phyloP scores from a whole-genome alignment of 2,797 vertebrate species.

The Tolypeutes matacus region DNA sequence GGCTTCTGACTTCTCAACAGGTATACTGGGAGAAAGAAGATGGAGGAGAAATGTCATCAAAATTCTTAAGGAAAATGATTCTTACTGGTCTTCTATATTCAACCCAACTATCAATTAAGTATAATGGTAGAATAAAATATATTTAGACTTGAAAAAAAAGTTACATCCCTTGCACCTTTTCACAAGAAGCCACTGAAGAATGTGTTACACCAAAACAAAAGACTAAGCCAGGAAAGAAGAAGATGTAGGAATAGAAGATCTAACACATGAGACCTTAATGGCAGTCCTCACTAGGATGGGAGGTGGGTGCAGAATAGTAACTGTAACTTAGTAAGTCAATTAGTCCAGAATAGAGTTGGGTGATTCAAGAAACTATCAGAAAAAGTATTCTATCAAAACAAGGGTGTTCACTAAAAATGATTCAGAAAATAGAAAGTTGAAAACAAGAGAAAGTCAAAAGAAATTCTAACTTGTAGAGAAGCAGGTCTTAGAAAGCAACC shows the following conservation, averaged over 20 bases:
- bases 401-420: neutral
- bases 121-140: neutral
- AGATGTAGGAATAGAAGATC: neutral
- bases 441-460: neutral
- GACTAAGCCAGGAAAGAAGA: neutral
- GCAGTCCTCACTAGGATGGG: neutral
- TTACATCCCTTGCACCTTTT: neutral
- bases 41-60: neutral
- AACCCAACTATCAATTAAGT: neutral
- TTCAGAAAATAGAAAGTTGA: neutral
- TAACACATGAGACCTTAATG: neutral
- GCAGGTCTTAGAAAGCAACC: neutral
- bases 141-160: neutral
- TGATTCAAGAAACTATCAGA: neutral
- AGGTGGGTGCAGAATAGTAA: neutral
- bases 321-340: neutral
- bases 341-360: rapidly evolving
- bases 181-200: neutral
- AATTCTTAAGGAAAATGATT: neutral
- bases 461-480: neutral
- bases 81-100: neutral
- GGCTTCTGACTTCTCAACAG: neutral
- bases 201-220: neutral
- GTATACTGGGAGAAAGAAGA: neutral
- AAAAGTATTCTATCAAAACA: neutral